phyloP scores from a whole-genome alignment of 2,113 vertebrate species.

The Sebastes schlegelii region DNA sequence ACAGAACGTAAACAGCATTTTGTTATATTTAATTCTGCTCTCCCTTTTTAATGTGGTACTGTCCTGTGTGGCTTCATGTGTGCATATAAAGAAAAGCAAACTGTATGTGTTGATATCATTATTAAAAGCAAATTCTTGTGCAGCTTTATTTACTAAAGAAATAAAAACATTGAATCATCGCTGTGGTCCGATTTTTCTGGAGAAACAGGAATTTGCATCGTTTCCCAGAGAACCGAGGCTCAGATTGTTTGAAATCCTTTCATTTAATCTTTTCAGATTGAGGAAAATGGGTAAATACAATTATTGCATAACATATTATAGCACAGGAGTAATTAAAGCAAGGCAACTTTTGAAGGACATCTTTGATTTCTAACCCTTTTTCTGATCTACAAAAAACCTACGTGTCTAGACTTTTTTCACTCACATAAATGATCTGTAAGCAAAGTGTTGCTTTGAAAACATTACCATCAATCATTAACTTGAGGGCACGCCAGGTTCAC shows the following conservation, averaged over 20 bases:
- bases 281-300: not conserved
- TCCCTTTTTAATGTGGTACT: not conserved
- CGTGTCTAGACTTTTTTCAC: not conserved
- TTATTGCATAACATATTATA: not conserved
- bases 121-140: constrained; percentile 9
- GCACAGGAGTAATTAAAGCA: not conserved
- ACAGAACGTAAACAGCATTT: not conserved
- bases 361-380: not conserved
- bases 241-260: not conserved
- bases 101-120: constrained; percentile 2
- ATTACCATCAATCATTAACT: constrained; percentile 26
- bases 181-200: not conserved
- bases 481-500: constrained; percentile 3
- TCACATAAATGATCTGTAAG: constrained; percentile 17
- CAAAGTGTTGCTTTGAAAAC: constrained; percentile 12
- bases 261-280: not conserved
- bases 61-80: constrained; percentile 29
- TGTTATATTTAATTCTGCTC: not conserved
- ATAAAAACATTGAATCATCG: constrained; percentile 1
- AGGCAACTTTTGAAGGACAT: not conserved
- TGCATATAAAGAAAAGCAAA: constrained; percentile 28
- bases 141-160: constrained; percentile 40
- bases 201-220: not conserved
- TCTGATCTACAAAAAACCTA: not conserved
- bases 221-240: not conserved